Conservation (phyloP, 2,113 vertebrate genomes). For the Polyodon spathula region DNA sequence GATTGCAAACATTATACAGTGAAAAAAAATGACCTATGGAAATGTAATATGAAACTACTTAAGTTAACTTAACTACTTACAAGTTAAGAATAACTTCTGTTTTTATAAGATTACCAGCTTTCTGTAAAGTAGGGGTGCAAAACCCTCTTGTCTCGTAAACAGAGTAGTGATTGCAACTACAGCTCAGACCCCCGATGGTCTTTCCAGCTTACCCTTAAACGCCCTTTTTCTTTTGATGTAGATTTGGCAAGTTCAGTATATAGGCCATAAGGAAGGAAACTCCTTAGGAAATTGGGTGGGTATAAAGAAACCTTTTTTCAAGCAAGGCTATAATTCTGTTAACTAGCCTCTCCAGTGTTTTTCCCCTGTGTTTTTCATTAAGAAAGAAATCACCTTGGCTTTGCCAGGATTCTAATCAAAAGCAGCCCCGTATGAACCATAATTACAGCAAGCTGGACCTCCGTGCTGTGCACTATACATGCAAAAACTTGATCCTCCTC, state of each 20-base stretch:
- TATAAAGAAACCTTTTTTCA: slow-evolving; percentile 41
- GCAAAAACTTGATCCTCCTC: slow-evolving; percentile 61
- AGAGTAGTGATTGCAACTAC: slow-evolving; percentile 27
- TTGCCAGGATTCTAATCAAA: slow-evolving; percentile 62
- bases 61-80: too few species aligned
- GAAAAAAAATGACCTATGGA: too few species aligned
- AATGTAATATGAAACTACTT: too few species aligned
- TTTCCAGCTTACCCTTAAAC: slow-evolving; percentile 31
- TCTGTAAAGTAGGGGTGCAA: too few species aligned
- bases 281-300: slow-evolving; percentile 44
- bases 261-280: slow-evolving; percentile 48
- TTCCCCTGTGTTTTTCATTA: slow-evolving; percentile 64
- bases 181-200: slow-evolving; percentile 39
- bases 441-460: slow-evolving; percentile 72
- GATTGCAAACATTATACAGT: too few species aligned
- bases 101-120: too few species aligned
- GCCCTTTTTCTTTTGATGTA: slow-evolving; percentile 28
- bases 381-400: slow-evolving; percentile 66
- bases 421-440: slow-evolving; percentile 55
- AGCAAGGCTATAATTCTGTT: slow-evolving; percentile 54
- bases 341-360: slow-evolving; percentile 55
- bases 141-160: too few species aligned
- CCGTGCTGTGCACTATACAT: slow-evolving; percentile 55
- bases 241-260: slow-evolving; percentile 39
- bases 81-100: too few species aligned